These are phyloP conservation scores for Busseola fusca DNA, from an alignment of 2,888 invertebrate species.

Conservation along the genomic window DNA sequence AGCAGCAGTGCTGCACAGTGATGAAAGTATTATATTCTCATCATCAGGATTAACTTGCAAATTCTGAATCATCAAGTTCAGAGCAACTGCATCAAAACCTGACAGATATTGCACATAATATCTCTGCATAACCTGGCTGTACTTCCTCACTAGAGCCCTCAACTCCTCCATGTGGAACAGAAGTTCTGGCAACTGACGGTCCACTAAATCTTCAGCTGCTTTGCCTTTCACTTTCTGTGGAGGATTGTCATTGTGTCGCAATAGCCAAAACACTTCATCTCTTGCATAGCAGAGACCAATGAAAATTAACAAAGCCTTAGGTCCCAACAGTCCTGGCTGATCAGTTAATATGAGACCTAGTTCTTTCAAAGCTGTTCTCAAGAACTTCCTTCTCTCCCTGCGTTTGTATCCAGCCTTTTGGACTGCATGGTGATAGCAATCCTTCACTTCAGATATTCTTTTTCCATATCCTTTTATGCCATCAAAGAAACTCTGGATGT, in stretches of 20 bases:
- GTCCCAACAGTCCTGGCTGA: constrained; percentile 98
- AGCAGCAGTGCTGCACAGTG: constrained; percentile 96
- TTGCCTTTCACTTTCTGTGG: constrained; percentile 96
- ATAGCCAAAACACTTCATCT: constrained; percentile 99
- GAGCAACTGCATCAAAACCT: constrained; percentile 97
- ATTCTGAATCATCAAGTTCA: constrained; percentile 95
- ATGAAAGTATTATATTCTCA: constrained; percentile 97
- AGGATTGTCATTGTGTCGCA: constrained; percentile 98
- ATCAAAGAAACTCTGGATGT: constrained; percentile 97
- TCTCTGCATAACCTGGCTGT: constrained; percentile 98
- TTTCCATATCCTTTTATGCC: constrained; percentile 98
- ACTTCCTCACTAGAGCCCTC: constrained; percentile 97
- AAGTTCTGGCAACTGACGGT: constrained; percentile 98
- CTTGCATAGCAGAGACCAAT: constrained; percentile 98
- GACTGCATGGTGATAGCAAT: constrained; percentile 96
- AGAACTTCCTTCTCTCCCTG: constrained; percentile 98
- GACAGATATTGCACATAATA: constrained; percentile 99
- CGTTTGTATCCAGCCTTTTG: constrained; percentile 97
- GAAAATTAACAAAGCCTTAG: constrained; percentile 98
- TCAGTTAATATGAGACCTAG: constrained; percentile 98
- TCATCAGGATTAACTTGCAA: constrained; percentile 96
- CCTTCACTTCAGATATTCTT: constrained; percentile 98
- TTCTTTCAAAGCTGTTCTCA: constrained; percentile 98
- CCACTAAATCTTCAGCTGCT: constrained; percentile 97
- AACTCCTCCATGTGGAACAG: constrained; percentile 99